Base-by-base conservation (phyloP, 2,888 invertebrate species). In the Polymixis lichenea region DNA sequence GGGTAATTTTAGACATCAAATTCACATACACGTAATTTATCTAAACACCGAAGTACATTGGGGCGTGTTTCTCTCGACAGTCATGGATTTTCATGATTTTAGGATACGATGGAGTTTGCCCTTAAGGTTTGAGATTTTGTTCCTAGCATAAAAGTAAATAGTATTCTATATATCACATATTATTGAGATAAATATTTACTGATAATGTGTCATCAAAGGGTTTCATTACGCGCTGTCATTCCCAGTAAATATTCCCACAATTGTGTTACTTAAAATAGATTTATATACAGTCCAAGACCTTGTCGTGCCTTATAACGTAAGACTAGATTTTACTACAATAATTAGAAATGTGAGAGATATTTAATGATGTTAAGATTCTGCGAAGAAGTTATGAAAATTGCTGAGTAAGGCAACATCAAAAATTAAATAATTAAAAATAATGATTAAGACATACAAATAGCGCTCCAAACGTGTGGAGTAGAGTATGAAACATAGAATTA, bases 261-360 rank as follows among this genome's bases (percentile, higher is more conserved):
- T 90, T 90, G 91, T 93, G 93, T 90, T 89, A 86, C 93, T 92
- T 94, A 94, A 88, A 93, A 91, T 92, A 92, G 90, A 92, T 90
- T 79, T 96, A 96, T 95, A 88, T 95, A 96, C 95, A 96, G 92
- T 94, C 91, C 92, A 93, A 95, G 94, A 94, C 93, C 91, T 91
- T 92, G 92, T 92, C 91, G 92, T 93, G 94, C 94, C 95, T 95
- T 96, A 96, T 68, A 88, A 95, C 92, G 92, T 96, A 96, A 95
- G 96, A 96, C 96, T 96, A 96, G 96, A 96, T 93, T 96, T 96
- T 95, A 95, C 96, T 95, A 95, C 93, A 91, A 92, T 94, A 90
- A 92, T 93, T 91, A 93, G 88, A 94, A 91, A 93, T 90, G 92
- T 93, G 93, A 94, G 90, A 92, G 88, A 91, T 89, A 92, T 90